Conservation (phyloP, 2,888 invertebrate species). For the Papilio demoleus region DNA sequence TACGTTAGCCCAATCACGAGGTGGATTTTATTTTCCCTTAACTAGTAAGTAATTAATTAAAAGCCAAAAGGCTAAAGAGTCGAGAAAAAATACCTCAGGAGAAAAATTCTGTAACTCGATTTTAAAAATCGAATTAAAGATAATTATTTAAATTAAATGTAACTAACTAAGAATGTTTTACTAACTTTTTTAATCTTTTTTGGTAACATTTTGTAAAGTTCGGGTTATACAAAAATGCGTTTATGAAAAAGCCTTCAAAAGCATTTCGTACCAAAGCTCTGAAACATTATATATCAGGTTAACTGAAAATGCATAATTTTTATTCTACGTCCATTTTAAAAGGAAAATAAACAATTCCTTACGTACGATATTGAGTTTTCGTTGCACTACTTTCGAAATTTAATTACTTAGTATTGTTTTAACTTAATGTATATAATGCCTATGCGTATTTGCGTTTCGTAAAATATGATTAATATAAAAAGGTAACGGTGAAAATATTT, state of each 20-base stretch:
- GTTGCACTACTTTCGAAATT: neutral
- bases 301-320: neutral
- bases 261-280: neutral
- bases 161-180: neutral
- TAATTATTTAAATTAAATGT: neutral
- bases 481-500: neutral
- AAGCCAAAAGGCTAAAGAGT: neutral
- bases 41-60: neutral
- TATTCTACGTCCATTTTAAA: neutral
- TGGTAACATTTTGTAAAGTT: neutral
- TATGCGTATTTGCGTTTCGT: no score
- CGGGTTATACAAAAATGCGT: neutral
- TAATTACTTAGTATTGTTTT: neutral
- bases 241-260: constrained; percentile 7
- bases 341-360: neutral
- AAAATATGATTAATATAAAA: no score
- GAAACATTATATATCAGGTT: constrained; percentile 1
- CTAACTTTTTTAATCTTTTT: neutral
- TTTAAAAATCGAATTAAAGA: neutral
- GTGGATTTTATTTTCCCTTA: neutral
- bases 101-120: neutral
- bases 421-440: no score
- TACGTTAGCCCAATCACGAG: neutral
- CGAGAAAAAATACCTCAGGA: neutral
- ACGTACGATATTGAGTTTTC: neutral